Conservation (phyloP, 2,113 vertebrate genomes). For the Hylia prasina region DNA sequence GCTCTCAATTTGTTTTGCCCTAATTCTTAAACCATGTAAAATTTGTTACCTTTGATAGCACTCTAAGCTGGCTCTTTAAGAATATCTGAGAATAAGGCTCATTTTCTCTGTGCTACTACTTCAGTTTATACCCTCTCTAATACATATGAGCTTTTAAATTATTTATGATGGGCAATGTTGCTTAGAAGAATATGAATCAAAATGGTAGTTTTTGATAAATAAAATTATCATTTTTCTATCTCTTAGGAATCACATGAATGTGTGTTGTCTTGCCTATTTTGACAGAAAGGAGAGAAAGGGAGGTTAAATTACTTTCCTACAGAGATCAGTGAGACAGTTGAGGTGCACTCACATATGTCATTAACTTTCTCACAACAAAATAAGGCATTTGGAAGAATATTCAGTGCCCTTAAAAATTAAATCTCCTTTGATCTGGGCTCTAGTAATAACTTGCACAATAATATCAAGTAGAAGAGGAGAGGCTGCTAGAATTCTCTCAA, state of each 20-base stretch:
- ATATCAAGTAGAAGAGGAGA: background rate
- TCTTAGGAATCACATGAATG: background rate
- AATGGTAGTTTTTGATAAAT: background rate
- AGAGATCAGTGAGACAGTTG: background rate
- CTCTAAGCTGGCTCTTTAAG: background rate
- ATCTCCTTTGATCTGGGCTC: background rate
- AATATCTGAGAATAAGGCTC: background rate
- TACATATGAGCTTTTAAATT: background rate
- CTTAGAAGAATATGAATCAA: background rate
- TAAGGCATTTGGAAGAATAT: background rate
- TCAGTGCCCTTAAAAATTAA: background rate
- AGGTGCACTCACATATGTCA: background rate
- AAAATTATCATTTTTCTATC: background rate
- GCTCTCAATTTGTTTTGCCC: conserved; percentile 9
- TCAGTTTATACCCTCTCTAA: background rate
- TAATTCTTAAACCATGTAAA: conserved; percentile 2
- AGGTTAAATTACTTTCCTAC: background rate
- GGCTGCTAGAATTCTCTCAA: background rate
- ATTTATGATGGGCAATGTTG: background rate
- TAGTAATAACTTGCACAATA: background rate
- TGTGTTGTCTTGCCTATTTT: background rate
- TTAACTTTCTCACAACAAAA: background rate
- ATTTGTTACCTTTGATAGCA: background rate
- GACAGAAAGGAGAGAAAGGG: background rate
- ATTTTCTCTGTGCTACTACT: background rate